Evolutionary conservation across 1,140 invertebrate genomes (phyloP), one percentile per base, ranked within the genome.

Genomic region (Fopius arisanus): DNA sequence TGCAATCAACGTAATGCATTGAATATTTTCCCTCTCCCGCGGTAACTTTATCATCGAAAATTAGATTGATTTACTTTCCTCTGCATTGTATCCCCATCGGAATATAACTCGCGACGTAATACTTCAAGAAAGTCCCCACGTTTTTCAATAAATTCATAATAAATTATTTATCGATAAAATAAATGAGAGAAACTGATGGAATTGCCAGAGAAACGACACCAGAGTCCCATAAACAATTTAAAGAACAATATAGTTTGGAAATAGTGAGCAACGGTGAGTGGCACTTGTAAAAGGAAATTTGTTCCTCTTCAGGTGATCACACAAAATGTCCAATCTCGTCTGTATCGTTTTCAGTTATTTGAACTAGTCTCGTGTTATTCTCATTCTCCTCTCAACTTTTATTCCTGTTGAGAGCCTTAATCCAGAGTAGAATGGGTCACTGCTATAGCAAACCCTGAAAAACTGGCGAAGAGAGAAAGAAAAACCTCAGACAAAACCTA

Each of bases 311-410:
- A 54, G 9, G 48, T 54, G 21, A 54, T 31, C 70, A 72, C 31
- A 41, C 59, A 31, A 48, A 72, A 63, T 65, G 59, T 66, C 33
- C 70, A 72, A 72, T 72, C 59, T 72, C 68, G 43, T 70, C 40
- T 41, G 26, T 31, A 14, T 33, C 31, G 63, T 67, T 40, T 16
- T 7, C 5, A 21, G 29, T 5, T 16, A 21, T 51, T 51, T 51
- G 19, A 2, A 19, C 5, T 3, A 16, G 3, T 28, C 16, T 31
- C 63, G 63, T 31, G 29, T 66, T 33, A 40, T 40, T 66, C 5
- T 66, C 54, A 48, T 48, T 37, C 23, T 14, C 54, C 21, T 4
- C 23, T 26, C 21, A 59, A 59, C 54, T 3, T 59, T 12, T 23
- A 19, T 14, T 14, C 19, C 54, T 28, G 5, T 59, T 59, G 54